phyloP scores from a whole-genome alignment of 92 coral and sea anemone species.

The Epizoanthus fatuus region DNA sequence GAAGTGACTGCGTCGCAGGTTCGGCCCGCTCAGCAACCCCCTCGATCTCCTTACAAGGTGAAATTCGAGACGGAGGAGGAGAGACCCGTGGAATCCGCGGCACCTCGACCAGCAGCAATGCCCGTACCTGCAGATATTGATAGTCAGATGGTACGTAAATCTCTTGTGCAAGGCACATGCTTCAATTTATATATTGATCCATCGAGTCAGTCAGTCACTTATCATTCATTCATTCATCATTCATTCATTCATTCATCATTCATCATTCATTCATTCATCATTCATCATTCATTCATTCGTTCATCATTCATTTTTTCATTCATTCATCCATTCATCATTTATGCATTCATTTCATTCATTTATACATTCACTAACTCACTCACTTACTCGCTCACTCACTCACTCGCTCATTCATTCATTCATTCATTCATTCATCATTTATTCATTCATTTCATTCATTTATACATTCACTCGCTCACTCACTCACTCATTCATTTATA shows the following conservation, averaged over 20 bases:
- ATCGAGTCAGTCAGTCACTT: background rate
- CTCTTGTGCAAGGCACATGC: background rate
- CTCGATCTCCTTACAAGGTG: conserved; percentile 41
- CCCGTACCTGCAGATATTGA: conserved; percentile 39
- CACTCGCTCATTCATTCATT: background rate
- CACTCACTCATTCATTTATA: no score
- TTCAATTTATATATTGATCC: background rate
- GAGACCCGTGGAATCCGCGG: conserved; percentile 11
- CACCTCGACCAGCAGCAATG: background rate
- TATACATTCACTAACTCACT: no score
- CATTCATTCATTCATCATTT: background rate
- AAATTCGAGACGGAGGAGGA: conserved; percentile 61
- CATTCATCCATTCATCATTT: no score
- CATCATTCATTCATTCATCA: background rate
- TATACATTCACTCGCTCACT: no score
- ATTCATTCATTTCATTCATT: background rate
- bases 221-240: background rate
- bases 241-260: background rate
- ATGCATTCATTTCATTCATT: no score
- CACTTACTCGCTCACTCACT: no score
- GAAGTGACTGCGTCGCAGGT: background rate
- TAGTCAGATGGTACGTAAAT: conserved; percentile 18
- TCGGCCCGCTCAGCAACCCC: conserved; percentile 44
- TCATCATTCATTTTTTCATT: background rate
- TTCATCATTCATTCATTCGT: background rate